Conservation (phyloP, 1,140 invertebrate genomes). For the Rhizoglyphus robini region DNA sequence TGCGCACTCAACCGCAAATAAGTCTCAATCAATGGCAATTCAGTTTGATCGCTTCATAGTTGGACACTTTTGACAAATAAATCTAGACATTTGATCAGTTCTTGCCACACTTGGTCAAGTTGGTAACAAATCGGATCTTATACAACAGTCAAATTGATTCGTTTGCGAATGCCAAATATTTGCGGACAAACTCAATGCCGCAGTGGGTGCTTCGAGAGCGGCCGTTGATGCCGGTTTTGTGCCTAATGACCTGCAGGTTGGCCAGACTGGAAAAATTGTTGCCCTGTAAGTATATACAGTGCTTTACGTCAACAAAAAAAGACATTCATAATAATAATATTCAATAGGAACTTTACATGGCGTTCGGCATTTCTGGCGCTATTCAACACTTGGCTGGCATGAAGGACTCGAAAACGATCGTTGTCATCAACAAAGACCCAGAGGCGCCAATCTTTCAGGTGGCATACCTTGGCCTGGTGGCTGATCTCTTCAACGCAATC, state of each 20-base stretch:
- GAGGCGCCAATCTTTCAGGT: conserved; percentile 99
- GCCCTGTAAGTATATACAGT: conserved; percentile 97
- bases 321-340: too few relatives aligned
- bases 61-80: too few relatives aligned
- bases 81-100: too few relatives aligned
- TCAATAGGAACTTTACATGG: conserved; percentile 92
- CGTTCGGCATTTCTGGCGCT: conserved; percentile 95
- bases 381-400: conserved; percentile 98
- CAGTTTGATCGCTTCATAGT: too few relatives aligned
- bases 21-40: too few relatives aligned
- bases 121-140: too few relatives aligned
- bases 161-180: too few relatives aligned
- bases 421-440: conserved; percentile 98
- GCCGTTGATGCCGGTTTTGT: conserved; percentile 99
- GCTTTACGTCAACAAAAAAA: too few relatives aligned
- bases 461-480: conserved; percentile 88
- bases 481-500: conserved; percentile 89
- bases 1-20: too few relatives aligned
- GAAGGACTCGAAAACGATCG: too few relatives aligned
- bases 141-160: too few relatives aligned
- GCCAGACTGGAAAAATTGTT: conserved; percentile 98
- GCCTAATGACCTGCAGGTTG: conserved; percentile 93
- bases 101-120: too few relatives aligned
- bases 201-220: conserved; percentile 91
- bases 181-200: conserved; percentile 91